Percentiles rank a stretch among this genome's conserved stretches.
phyloP scores from a whole-genome alignment of 2,888 invertebrate genomes.

The Lithodes maja region DNA sequence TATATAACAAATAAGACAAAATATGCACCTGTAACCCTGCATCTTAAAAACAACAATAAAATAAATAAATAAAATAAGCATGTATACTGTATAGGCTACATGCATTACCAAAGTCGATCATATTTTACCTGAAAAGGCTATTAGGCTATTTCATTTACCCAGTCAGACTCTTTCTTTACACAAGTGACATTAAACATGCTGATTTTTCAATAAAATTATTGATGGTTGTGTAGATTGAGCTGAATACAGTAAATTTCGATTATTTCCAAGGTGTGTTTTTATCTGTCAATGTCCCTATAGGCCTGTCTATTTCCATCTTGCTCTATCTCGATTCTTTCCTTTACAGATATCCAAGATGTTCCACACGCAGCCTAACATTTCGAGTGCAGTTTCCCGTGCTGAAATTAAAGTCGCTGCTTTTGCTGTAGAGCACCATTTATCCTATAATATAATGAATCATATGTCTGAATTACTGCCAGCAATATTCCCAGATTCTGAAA shows the following conservation, averaged over 20 bases:
- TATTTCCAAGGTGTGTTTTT: background rate
- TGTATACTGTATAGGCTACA: background rate
- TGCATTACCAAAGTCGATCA: no score
- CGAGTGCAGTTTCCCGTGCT: background rate
- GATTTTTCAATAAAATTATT: no score
- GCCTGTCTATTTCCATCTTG: background rate
- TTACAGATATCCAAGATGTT: conserved; percentile 36
- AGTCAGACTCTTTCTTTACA: no score
- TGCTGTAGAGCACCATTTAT: conserved; percentile 7
- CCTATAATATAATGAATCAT: conserved; percentile 12
- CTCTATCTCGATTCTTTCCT: background rate
- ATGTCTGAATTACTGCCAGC: conserved; percentile 9
- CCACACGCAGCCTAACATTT: background rate
- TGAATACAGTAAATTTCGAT: no score
- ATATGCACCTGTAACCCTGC: background rate
- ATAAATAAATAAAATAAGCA: background rate
- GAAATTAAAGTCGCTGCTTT: conserved; percentile 22
- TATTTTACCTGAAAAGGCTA: no score
- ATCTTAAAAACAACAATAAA: background rate
- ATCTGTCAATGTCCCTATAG: background rate
- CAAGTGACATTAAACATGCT: no score
- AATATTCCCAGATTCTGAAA: conserved; percentile 31
- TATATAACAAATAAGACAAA: background rate
- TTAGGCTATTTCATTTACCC: no score
- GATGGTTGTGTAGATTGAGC: no score